phyloP scores from a whole-genome alignment of 2,113 vertebrate genomes.

The Meriones unguiculatus region DNA sequence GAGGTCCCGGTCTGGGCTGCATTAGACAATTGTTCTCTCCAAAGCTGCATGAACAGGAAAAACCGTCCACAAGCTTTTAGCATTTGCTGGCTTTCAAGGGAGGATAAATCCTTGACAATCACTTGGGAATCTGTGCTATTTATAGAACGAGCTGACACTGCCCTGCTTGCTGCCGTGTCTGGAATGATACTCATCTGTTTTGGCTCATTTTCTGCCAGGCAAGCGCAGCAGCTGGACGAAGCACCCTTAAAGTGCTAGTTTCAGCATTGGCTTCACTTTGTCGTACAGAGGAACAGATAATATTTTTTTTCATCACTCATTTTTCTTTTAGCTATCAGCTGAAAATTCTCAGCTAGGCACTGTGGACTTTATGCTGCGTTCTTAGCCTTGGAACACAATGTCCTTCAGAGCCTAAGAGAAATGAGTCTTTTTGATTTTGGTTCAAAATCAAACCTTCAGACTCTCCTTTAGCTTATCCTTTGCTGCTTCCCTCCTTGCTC shows the following conservation, averaged over 20 bases:
- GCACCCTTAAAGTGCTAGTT: background rate
- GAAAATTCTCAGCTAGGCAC: constrained; percentile 22
- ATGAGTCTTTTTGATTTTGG: background rate
- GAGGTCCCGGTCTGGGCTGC: background rate
- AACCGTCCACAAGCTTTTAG: background rate
- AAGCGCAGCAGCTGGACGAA: constrained; percentile 22
- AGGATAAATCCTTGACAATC: background rate
- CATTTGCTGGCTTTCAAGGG: background rate
- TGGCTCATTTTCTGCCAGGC: background rate
- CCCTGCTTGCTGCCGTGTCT: constrained; percentile 44
- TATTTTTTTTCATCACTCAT: background rate
- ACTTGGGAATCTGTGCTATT: background rate
- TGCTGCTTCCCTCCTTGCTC: background rate
- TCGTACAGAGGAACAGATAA: background rate
- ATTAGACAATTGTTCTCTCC: background rate
- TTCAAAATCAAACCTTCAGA: background rate
- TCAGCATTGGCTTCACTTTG: background rate
- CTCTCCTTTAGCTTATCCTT: background rate
- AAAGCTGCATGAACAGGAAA: no score
- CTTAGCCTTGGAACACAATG: background rate
- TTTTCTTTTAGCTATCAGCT: constrained; percentile 19
- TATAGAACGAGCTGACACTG: background rate
- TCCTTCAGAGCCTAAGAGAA: background rate
- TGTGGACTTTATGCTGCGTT: background rate
- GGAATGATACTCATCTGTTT: constrained; percentile 16